Conservation (phyloP, 2,797 vertebrate species). For the Poecilia picta region DNA sequence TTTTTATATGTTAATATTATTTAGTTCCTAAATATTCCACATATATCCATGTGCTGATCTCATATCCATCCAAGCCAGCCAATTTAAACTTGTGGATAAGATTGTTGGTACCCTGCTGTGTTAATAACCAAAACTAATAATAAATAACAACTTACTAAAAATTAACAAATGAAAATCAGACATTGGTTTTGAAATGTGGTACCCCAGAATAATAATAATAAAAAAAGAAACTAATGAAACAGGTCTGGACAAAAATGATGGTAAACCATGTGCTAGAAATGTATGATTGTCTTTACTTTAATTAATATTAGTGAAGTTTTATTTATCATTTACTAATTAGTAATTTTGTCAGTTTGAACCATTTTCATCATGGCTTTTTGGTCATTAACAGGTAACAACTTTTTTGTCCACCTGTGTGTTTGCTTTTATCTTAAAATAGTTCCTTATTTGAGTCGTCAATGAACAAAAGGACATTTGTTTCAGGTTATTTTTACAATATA, state of each 20-base stretch:
- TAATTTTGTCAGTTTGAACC: not conserved
- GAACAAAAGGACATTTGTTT: not conserved
- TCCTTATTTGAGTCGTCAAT: not conserved
- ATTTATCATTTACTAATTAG: not conserved
- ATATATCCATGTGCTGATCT: not conserved
- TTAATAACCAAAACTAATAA: not conserved
- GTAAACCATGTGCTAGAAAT: not conserved
- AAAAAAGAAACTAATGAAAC: not conserved
- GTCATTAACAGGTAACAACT: not conserved
- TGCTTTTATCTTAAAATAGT: not conserved
- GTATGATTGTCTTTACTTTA: not conserved
- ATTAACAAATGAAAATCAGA: not conserved
- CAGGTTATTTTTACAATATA: not conserved
- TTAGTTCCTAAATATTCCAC: not conserved
- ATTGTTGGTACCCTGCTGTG: not conserved
- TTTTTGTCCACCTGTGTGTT: not conserved
- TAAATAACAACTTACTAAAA: not conserved
- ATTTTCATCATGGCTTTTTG: not conserved
- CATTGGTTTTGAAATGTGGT: not conserved
- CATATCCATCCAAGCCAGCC: not conserved
- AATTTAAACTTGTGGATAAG: not conserved
- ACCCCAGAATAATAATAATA: not conserved
- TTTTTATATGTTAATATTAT: not conserved
- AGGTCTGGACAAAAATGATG: not conserved
- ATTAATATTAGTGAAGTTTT: not conserved